phyloP scores from a whole-genome alignment of 2,888 invertebrate species.

The Rhimphoctona megacephalus region DNA sequence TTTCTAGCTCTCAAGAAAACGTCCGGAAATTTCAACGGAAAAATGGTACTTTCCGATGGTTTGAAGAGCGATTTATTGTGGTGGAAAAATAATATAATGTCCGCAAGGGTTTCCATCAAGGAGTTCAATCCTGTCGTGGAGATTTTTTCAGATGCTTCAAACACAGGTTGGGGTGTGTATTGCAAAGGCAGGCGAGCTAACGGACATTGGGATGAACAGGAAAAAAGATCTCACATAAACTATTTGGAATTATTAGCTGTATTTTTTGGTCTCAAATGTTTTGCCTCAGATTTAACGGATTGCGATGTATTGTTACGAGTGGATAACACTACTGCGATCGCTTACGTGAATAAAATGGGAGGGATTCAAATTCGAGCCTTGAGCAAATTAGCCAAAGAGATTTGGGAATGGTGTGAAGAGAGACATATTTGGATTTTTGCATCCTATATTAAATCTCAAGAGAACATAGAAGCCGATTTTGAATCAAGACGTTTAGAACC shows the following conservation, averaged over 20 bases:
- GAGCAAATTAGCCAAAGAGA: neutral
- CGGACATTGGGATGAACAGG: neutral
- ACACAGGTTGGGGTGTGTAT: conserved; percentile 9
- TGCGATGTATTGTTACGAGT: conserved; percentile 11
- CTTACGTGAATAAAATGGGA: conserved; percentile 19
- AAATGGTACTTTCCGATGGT: neutral
- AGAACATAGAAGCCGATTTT: too few species aligned
- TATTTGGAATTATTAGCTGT: conserved; percentile 6
- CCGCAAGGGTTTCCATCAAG: neutral
- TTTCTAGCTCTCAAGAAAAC: neutral
- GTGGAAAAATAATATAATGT: conserved; percentile 1
- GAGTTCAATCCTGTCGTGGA: neutral
- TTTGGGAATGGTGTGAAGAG: conserved; percentile 32
- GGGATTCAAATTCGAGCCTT: neutral
- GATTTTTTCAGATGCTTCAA: conserved; percentile 9
- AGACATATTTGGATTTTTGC: conserved; percentile 20
- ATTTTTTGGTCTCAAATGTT: conserved; percentile 18
- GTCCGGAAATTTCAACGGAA: neutral
- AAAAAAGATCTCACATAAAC: conserved; percentile 4
- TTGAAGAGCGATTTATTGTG: neutral
- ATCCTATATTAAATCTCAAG: too few species aligned
- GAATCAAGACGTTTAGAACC: neutral
- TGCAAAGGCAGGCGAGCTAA: neutral
- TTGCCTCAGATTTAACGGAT: neutral
- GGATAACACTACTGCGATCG: conserved; percentile 22